phyloP scores from a whole-genome alignment of 2,888 invertebrate genomes.

The Pediacus dermestoides region DNA sequence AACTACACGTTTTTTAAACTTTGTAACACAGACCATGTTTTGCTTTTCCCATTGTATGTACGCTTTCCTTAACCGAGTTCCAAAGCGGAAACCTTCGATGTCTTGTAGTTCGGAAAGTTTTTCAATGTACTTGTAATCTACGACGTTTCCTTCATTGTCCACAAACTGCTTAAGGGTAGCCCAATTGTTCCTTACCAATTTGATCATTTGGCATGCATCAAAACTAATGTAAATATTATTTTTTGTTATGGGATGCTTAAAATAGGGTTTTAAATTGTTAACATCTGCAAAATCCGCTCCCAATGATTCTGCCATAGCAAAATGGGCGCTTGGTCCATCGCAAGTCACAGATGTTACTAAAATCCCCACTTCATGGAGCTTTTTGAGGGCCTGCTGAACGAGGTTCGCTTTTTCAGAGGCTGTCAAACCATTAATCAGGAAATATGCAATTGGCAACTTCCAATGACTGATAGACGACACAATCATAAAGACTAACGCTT shows the following conservation, averaged over 20 bases:
- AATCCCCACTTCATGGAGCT: slow-evolving; percentile 19
- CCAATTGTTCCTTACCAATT: slow-evolving; percentile 12
- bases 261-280: slow-evolving; percentile 9
- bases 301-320: slow-evolving; percentile 14
- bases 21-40: slow-evolving; percentile 17
- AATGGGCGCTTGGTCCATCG: slow-evolving; percentile 23
- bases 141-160: slow-evolving; percentile 8
- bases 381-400: slow-evolving; percentile 17
- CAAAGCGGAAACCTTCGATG: slow-evolving; percentile 11
- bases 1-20: slow-evolving; percentile 1
- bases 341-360: slow-evolving; percentile 21
- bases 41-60: slow-evolving; percentile 21
- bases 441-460: slow-evolving; percentile 30
- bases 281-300: slow-evolving; percentile 12
- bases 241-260: slow-evolving; percentile 9
- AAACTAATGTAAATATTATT: slow-evolving; percentile 12
- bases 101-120: slow-evolving; percentile 18
- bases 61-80: slow-evolving; percentile 16
- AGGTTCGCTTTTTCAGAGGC: slow-evolving; percentile 22
- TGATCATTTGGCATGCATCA: slow-evolving; percentile 16
- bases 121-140: slow-evolving; percentile 11
- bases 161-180: slow-evolving; percentile 7
- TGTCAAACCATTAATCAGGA: slow-evolving; percentile 22
- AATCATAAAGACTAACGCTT: slow-evolving; percentile 28
- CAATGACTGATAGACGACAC: slow-evolving; percentile 22